Evolutionary conservation across 2,797 vertebrate species (phyloP).

Genomic region (Threskiornis aethiopicus): DNA sequence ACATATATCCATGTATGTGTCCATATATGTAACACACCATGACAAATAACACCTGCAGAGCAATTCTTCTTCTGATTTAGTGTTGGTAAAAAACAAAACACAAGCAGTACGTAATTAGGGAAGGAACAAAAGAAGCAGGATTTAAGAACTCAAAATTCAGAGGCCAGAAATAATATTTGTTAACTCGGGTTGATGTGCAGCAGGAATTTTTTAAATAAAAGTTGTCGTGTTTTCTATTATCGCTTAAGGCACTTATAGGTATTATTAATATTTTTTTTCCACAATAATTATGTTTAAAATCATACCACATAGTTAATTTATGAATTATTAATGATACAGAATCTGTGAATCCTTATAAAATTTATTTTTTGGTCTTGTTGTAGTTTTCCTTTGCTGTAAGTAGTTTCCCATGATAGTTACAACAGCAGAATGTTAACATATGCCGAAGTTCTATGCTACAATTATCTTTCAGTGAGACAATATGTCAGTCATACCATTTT

Average conservation of each 20-base stretch:
- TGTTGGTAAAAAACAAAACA: background rate
- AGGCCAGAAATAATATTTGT: background rate
- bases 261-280: background rate
- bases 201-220: background rate
- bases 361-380: background rate
- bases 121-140: background rate
- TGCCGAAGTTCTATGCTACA: background rate
- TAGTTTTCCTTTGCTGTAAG: background rate
- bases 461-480: background rate
- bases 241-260: background rate
- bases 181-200: background rate
- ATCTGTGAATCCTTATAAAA: background rate
- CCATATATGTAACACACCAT: background rate
- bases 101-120: background rate
- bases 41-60: background rate
- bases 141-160: background rate
- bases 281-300: background rate
- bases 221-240: background rate
- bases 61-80: background rate
- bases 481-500: background rate
- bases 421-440: background rate
- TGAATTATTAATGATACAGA: background rate
- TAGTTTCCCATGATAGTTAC: background rate
- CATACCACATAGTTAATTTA: background rate
- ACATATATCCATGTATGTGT: background rate